Evolutionary conservation across 2,888 invertebrate species (phyloP), one percentile per base, ranked within the genome.

Genomic region (Agrotis exclamationis): DNA sequence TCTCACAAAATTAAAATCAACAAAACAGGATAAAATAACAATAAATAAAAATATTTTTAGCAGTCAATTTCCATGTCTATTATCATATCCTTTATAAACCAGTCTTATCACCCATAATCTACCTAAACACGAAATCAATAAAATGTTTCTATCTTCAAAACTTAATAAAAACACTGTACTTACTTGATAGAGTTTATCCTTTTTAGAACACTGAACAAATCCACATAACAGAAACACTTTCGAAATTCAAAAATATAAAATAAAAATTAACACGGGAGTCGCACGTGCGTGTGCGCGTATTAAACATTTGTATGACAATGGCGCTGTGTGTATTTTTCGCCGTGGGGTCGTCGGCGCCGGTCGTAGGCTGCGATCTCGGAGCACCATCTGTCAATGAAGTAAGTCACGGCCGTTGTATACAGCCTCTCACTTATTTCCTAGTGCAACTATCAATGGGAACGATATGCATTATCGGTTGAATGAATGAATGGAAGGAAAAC

Each of bases 241-340:
- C 6, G 69, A 76, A 76, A 64, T 56, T 63, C 63, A 56, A 62
- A 54, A 54, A 67, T 71, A 70, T 28, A 74, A 65, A 66, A 54
- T 47, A 33, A 28, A 24, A n/a, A 22, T 39, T 59, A 68, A 69
- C 47, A 60, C 65, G 53, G 47, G 39, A 28, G 33, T 59, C 54
- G 60, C 24, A 56, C 67, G 71, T 88, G 89, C 85, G 88, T 87
- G 84, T 80, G 84, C 71, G 79, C 89, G 72, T 80, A 80, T 79
- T 71, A 70, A 75, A 82, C 86, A 89, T 91, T 90, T 92, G 92
- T 90, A 90, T 92, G 92, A 95, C 95, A 94, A 94, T 94, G 92
- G 86, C 86, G 77, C 70, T 77, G 77, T 81, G 86, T 85, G 79
- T 87, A 88, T 90, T 91, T 90, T 88, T 85, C 85, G 84, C 84